These are phyloP conservation scores for Pithys albifrons DNA, from an alignment of 2,113 vertebrate species.

Conservation along the genomic window DNA sequence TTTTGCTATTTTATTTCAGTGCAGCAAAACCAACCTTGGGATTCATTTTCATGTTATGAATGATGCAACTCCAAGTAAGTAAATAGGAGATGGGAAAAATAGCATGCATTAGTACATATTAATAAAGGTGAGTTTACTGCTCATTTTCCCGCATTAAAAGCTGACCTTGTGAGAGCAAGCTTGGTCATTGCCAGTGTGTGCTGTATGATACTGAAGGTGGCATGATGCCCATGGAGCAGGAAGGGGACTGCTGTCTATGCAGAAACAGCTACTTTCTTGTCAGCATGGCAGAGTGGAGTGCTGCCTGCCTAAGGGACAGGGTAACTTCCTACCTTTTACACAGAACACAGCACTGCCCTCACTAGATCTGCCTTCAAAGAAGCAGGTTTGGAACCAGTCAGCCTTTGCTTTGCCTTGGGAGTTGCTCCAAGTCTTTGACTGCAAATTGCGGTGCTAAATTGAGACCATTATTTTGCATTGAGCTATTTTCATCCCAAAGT, in stretches of 20 bases:
- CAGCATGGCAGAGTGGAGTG: accelerated
- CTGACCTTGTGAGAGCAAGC: not conserved
- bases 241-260: not conserved
- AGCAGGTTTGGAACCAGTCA: not conserved
- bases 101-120: not conserved
- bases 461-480: conserved; percentile 47
- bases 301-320: not conserved
- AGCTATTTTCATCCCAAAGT: conserved; percentile 21
- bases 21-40: not conserved
- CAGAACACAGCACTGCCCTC: not conserved
- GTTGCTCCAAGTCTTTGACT: conserved; percentile 28
- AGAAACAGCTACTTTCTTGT: not conserved
- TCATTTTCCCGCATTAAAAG: not conserved
- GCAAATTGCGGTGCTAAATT: conserved; percentile 29
- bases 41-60: not conserved
- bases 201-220: accelerated
- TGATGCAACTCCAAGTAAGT: not conserved
- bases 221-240: accelerated
- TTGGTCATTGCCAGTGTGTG: not conserved
- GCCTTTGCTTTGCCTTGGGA: not conserved
- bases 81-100: not conserved
- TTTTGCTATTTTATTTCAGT: not conserved
- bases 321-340: not conserved
- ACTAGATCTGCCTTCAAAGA: not conserved
- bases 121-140: not conserved